A percentile compares a stretch with the other conserved stretches of the same genome.
Evolutionary conservation across 1,140 invertebrate genomes (phyloP).

Genomic region (Euborellia annulipes): DNA sequence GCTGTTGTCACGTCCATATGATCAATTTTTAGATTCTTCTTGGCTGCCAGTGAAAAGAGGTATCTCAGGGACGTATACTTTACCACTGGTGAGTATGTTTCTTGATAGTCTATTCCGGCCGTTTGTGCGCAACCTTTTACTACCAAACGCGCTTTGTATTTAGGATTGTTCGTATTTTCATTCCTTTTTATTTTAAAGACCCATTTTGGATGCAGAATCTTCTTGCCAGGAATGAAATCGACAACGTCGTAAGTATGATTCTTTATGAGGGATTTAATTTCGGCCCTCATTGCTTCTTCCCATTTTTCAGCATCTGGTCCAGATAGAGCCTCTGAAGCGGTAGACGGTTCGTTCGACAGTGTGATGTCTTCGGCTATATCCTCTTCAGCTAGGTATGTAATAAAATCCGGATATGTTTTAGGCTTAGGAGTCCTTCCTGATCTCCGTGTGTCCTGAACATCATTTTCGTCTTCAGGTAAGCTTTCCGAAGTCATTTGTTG

Average conservation of each 20-base stretch:
- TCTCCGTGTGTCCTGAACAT: no score
- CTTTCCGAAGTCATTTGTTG: no score
- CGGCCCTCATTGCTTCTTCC: slow-evolving; percentile 24
- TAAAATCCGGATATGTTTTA: no score
- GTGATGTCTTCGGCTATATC: no score
- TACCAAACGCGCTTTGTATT: slow-evolving; percentile 25
- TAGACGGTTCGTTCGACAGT: no score
- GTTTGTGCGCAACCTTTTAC: slow-evolving; percentile 21
- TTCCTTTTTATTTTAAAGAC: slow-evolving; percentile 21
- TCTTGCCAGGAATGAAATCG: slow-evolving; percentile 15
- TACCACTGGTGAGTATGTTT: slow-evolving; percentile 21
- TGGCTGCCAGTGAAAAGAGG: slow-evolving; percentile 15
- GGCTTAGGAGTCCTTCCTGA: no score
- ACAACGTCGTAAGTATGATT: slow-evolving; percentile 25
- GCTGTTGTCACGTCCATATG: slow-evolving; percentile 26
- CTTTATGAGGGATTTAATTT: slow-evolving; percentile 22
- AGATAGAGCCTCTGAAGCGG: slow-evolving; percentile 23
- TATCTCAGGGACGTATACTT: slow-evolving; percentile 16
- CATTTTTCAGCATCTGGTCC: slow-evolving; percentile 19
- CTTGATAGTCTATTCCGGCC: slow-evolving; percentile 16
- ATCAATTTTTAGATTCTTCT: slow-evolving; percentile 13
- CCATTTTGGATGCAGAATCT: slow-evolving; percentile 24
- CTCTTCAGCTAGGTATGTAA: no score
- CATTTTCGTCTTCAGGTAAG: no score
- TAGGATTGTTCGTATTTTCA: slow-evolving; percentile 13